Percentiles rank a stretch among this genome's conserved stretches.
phyloP scores from a whole-genome alignment of 2,888 invertebrate genomes.

The Colletes collaris region DNA sequence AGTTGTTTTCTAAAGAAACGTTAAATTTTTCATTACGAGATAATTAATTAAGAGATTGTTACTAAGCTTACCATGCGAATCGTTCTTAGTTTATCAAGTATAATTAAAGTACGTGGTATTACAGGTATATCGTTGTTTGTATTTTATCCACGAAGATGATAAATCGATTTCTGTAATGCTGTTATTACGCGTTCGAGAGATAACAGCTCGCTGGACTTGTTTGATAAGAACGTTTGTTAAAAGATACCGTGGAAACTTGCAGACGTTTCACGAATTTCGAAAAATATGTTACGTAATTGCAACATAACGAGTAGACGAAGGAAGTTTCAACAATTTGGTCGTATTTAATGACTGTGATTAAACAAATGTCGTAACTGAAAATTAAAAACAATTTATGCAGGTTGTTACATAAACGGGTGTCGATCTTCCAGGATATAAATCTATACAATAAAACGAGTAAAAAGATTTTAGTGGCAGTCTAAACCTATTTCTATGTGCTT shows the following conservation, averaged over 20 bases:
- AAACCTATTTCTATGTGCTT: too few species aligned
- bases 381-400: too few species aligned
- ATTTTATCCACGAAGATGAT: constrained; percentile 15
- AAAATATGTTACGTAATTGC: constrained; percentile 23
- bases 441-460: too few species aligned
- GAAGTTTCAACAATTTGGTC: too few species aligned
- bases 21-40: background rate
- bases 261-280: background rate
- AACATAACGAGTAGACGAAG: background rate
- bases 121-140: constrained; percentile 1
- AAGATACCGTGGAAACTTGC: constrained; percentile 37
- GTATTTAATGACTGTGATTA: too few species aligned
- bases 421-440: too few species aligned
- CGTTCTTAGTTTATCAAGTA: background rate
- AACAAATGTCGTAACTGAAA: too few species aligned
- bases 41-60: too few species aligned
- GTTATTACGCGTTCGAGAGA: constrained; percentile 27
- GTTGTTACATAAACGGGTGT: too few species aligned
- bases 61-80: constrained; percentile 3
- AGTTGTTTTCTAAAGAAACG: too few species aligned
- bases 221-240: constrained; percentile 34
- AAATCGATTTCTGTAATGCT: constrained; percentile 16
- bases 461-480: too few species aligned
- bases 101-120: background rate
- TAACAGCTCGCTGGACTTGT: constrained; percentile 17